Percentiles rank a stretch among this genome's conserved stretches.
Conservation (phyloP, 2,888 invertebrate genomes). For the Bruchidius siliquastri region DNA sequence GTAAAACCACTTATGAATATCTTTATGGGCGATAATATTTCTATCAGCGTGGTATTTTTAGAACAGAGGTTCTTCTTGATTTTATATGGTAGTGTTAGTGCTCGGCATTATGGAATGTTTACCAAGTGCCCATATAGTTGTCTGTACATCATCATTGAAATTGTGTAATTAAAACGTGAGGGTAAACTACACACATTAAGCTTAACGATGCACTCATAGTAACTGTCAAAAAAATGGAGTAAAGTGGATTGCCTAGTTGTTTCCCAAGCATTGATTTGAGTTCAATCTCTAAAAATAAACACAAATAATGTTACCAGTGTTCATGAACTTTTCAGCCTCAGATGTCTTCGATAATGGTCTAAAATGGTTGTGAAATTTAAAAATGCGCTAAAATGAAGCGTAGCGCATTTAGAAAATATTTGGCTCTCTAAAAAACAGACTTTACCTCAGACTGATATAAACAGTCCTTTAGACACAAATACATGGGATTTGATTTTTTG, state of each 20-base stretch:
- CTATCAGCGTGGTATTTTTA: background rate
- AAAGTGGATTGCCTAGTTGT: background rate
- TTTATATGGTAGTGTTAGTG: background rate
- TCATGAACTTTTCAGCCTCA: no score
- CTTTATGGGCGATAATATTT: background rate
- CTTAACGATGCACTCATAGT: background rate
- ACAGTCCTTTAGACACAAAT: no score
- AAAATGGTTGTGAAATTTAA: no score
- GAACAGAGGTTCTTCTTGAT: background rate
- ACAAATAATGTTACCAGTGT: no score
- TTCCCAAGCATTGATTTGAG: background rate
- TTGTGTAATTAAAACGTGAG: background rate
- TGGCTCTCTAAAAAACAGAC: no score
- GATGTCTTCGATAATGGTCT: no score
- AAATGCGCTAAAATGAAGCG: no score
- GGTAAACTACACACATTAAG: background rate
- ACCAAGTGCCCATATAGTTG: background rate
- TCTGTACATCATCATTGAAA: background rate
- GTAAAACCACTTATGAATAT: background rate
- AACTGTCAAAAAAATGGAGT: background rate
- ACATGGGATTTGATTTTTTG: no score
- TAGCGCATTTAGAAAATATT: no score
- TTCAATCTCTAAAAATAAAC: background rate
- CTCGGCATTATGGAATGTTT: background rate
- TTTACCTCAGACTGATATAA: no score